Percentiles rank a stretch among this genome's conserved stretches.
These are phyloP conservation scores for Trichogramma evanescens DNA, from an alignment of 2,888 invertebrate species.

Conservation along the genomic window DNA sequence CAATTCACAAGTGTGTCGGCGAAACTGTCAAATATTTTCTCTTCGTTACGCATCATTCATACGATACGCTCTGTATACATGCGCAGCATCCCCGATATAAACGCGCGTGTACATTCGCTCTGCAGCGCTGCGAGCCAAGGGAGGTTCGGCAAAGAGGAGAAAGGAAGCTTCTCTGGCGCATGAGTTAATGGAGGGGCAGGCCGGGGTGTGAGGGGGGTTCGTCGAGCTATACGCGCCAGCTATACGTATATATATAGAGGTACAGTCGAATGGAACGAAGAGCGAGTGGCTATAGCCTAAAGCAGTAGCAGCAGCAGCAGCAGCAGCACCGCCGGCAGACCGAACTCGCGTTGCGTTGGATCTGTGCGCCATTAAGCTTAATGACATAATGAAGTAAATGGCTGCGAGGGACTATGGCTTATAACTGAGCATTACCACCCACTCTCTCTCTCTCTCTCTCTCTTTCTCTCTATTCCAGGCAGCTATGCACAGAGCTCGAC, in stretches of 20 bases:
- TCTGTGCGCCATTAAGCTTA: constrained; percentile 45
- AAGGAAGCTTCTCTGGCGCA: not conserved
- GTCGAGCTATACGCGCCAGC: constrained; percentile 38
- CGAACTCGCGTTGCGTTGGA: constrained; percentile 4
- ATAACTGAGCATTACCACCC: constrained; percentile 38
- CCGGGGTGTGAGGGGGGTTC: constrained; percentile 27
- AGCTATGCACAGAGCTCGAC: not conserved
- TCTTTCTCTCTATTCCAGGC: too few relatives aligned
- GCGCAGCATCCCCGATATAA: too few relatives aligned
- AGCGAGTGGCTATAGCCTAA: constrained; percentile 43
- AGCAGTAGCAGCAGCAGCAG: constrained; percentile 37
- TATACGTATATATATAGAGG: not conserved
- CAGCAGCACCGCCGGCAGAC: constrained; percentile 36
- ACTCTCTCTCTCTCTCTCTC: not conserved
- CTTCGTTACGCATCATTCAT: too few relatives aligned
- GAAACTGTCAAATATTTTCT: too few relatives aligned
- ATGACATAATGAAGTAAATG: constrained; percentile 50
- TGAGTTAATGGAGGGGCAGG: constrained; percentile 4
- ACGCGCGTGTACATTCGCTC: too few relatives aligned
- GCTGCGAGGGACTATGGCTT: constrained; percentile 45
- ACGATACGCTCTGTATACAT: too few relatives aligned
- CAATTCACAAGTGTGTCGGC: too few relatives aligned
- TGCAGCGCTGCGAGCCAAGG: too few relatives aligned
- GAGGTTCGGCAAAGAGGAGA: not conserved
- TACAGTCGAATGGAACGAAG: constrained; percentile 15